Evolutionary conservation across 2,113 vertebrate genomes (phyloP).

Genomic region (Nothobranchius furzeri): DNA sequence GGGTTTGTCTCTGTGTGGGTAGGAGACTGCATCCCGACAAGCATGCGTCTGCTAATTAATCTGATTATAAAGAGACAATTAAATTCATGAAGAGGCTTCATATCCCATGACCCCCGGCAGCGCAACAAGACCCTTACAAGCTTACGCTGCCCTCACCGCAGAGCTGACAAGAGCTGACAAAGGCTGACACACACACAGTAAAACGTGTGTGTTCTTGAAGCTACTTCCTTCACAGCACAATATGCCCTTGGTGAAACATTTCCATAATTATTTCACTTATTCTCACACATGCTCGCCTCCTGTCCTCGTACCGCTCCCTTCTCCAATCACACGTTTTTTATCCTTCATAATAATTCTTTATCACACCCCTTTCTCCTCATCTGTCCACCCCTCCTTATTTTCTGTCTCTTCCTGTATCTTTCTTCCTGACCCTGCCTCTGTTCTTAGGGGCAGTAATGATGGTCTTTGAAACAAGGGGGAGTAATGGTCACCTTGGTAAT

Average conservation of each 20-base stretch:
- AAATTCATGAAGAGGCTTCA: constrained; percentile 65
- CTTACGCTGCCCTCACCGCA: constrained; percentile 22
- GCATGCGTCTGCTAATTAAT: constrained; percentile 73
- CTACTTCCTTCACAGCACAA: constrained; percentile 46
- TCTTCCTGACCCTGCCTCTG: constrained; percentile 48
- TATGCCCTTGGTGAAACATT: constrained; percentile 68
- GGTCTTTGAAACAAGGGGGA: constrained; percentile 65
- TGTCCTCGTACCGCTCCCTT: constrained; percentile 35
- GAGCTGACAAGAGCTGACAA: constrained; percentile 49
- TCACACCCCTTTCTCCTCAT: constrained; percentile 45
- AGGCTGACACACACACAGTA: constrained; percentile 34
- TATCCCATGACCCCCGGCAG: constrained; percentile 41
- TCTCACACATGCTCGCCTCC: constrained; percentile 34
- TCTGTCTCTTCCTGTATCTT: constrained; percentile 59
- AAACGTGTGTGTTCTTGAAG: constrained; percentile 1
- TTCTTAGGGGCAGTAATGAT: constrained; percentile 65
- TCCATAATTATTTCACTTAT: constrained; percentile 67
- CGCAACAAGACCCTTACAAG: constrained; percentile 25
- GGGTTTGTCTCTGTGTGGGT: constrained; percentile 14
- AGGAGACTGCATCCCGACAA: constrained; percentile 49
- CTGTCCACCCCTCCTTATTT: constrained; percentile 48
- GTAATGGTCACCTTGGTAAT: constrained; percentile 74
- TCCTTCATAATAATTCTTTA: constrained; percentile 66
- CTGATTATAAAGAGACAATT: constrained; percentile 75
- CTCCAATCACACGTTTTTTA: constrained; percentile 51